Conservation (phyloP, 2,113 vertebrate species). For the Spizaetus ornatus region DNA sequence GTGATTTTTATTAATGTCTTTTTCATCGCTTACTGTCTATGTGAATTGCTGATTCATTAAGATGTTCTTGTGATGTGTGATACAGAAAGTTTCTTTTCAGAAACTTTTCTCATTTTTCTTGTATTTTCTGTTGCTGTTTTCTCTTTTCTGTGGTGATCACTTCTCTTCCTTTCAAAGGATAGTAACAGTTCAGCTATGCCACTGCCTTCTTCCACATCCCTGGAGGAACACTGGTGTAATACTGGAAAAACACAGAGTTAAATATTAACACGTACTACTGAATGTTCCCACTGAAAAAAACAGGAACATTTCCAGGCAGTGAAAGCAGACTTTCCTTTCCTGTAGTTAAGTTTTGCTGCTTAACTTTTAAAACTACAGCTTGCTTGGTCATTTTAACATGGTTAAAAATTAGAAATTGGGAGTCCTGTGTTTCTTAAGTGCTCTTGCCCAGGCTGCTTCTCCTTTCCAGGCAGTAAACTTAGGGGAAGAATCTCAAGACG, state of each 20-base stretch:
- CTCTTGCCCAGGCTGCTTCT: neutral
- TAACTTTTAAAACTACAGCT: neutral
- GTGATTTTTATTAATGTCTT: neutral
- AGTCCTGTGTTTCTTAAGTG: neutral
- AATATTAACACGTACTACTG: slow-evolving; percentile 21
- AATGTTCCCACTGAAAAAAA: slow-evolving; percentile 25
- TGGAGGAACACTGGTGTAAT: neutral
- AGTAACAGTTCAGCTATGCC: neutral
- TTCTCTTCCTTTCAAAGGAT: neutral
- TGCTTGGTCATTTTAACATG: neutral
- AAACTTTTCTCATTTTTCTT: neutral
- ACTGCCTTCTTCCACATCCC: neutral
- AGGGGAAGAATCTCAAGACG: neutral
- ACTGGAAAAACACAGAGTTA: slow-evolving; percentile 55
- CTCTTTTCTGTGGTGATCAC: neutral
- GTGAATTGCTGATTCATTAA: neutral
- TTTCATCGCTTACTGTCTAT: neutral
- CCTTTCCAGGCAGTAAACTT: neutral
- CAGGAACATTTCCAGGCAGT: slow-evolving; percentile 17
- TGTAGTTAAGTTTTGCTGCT: neutral
- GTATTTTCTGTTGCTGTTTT: neutral
- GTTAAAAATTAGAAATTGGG: neutral
- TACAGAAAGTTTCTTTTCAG: neutral
- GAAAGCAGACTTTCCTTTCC: slow-evolving; percentile 43
- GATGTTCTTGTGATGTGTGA: neutral